Evolutionary conservation across 2,888 invertebrate species (phyloP).

Genomic region (Kryphioiulus occultus): DNA sequence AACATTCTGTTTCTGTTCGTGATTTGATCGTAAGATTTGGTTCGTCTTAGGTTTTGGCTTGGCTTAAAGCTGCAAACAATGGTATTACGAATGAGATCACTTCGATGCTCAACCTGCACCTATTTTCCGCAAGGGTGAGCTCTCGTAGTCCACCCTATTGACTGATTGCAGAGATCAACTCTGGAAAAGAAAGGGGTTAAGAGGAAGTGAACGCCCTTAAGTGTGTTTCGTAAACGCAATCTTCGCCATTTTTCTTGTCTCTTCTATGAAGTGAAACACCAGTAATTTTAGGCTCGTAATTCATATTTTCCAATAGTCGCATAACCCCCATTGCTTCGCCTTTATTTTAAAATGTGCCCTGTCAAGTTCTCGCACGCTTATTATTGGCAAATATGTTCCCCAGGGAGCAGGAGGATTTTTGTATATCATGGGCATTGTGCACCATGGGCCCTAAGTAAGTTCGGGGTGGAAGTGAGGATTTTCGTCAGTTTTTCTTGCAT

Average conservation of each 20-base stretch:
- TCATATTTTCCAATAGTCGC: conserved; percentile 29
- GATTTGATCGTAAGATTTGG: no score
- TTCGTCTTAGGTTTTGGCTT: no score
- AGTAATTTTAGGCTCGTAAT: conserved; percentile 22
- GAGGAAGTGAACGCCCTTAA: conserved; percentile 36
- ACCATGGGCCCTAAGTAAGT: not conserved
- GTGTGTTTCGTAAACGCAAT: not conserved
- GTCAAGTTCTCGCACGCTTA: not conserved
- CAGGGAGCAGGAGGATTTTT: not conserved
- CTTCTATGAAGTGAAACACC: not conserved
- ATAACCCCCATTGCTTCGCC: not conserved
- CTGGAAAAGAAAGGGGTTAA: not conserved
- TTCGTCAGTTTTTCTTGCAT: not conserved
- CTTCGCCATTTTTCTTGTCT: not conserved
- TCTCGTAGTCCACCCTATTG: not conserved
- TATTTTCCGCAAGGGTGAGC: not conserved
- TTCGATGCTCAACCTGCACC: no score
- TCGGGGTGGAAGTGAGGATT: conserved; percentile 3
- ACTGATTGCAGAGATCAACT: conserved; percentile 15
- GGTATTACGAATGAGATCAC: no score
- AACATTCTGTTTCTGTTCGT: no score
- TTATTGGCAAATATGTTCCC: conserved; percentile 21
- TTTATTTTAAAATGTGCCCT: conserved; percentile 33
- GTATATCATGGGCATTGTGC: not conserved
- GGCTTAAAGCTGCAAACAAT: no score